Evolutionary conservation across 2,797 vertebrate species (phyloP).

Genomic region (Lindbergichthys nudifrons): DNA sequence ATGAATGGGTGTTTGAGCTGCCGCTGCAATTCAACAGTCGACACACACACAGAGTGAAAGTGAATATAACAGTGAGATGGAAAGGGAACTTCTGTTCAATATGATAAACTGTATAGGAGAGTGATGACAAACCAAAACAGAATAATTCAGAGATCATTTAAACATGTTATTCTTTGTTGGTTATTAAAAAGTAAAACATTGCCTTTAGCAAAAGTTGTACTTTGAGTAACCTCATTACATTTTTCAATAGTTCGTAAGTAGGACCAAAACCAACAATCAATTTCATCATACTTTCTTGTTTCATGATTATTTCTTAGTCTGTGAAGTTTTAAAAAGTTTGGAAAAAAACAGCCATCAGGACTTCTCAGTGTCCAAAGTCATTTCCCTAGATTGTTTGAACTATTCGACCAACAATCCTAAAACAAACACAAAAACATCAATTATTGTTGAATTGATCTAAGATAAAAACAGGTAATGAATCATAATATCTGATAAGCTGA

Average conservation of each 20-base stretch:
- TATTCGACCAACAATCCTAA: background rate
- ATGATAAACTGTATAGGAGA: background rate
- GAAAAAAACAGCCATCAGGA: background rate
- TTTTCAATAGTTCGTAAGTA: background rate
- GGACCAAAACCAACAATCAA: too few species aligned
- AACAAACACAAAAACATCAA: background rate
- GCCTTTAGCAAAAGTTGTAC: background rate
- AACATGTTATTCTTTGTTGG: background rate
- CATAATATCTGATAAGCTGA: background rate
- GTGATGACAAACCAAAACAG: background rate
- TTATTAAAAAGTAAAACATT: background rate
- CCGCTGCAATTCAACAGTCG: slow-evolving; percentile 83
- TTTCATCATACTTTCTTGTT: background rate
- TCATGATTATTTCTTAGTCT: background rate
- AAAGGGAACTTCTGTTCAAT: background rate
- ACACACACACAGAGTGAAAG: slow-evolving; percentile 47
- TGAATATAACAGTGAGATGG: slow-evolving; percentile 42
- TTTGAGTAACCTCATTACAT: background rate
- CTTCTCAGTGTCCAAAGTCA: background rate
- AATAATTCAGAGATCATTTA: background rate
- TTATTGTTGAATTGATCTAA: background rate
- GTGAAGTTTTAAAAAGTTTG: background rate
- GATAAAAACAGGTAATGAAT: background rate
- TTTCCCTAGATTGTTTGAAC: background rate
- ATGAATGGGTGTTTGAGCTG: slow-evolving; percentile 92